A percentile compares a stretch with the other conserved stretches of the same genome.
These are phyloP conservation scores for Crypturellus tataupa DNA, from an alignment of 2,797 vertebrate genomes.

Conservation along the genomic window DNA sequence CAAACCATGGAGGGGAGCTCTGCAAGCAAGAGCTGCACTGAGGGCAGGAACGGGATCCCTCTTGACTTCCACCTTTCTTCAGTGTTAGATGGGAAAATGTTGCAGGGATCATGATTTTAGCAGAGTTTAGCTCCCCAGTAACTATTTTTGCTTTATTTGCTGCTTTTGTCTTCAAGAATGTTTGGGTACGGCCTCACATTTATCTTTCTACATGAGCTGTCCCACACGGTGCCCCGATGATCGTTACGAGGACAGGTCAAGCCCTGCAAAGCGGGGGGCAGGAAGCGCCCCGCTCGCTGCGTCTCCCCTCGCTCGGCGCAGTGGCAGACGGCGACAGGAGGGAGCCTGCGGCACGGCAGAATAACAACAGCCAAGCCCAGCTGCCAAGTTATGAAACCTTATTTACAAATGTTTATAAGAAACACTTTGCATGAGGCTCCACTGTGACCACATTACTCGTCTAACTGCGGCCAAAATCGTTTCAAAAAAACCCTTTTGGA, in stretches of 20 bases:
- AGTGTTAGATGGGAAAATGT: neutral
- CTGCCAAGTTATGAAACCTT: neutral
- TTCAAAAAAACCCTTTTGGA: neutral
- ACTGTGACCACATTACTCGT: neutral
- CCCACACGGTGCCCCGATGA: neutral
- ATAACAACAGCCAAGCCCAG: fast-evolving
- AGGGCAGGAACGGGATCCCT: fast-evolving
- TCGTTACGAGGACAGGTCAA: neutral
- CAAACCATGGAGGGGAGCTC: fast-evolving
- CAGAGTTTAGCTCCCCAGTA: neutral
- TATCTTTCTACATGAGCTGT: neutral
- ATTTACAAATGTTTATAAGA: neutral
- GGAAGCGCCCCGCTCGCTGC: neutral
- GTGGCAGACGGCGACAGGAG: neutral
- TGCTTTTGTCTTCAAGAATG: neutral
- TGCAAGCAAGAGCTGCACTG: neutral
- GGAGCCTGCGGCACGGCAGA: neutral
- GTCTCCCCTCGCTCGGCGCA: neutral
- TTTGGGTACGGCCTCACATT: too few species aligned
- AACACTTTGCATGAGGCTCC: neutral
- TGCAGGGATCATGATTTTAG: too few species aligned
- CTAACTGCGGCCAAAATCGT: neutral
- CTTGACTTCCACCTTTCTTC: fast-evolving
- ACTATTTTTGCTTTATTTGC: neutral
- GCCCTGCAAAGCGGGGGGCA: too few species aligned